Evolutionary conservation across 1,140 invertebrate species (phyloP).

Genomic region (Drosophila cardini): DNA sequence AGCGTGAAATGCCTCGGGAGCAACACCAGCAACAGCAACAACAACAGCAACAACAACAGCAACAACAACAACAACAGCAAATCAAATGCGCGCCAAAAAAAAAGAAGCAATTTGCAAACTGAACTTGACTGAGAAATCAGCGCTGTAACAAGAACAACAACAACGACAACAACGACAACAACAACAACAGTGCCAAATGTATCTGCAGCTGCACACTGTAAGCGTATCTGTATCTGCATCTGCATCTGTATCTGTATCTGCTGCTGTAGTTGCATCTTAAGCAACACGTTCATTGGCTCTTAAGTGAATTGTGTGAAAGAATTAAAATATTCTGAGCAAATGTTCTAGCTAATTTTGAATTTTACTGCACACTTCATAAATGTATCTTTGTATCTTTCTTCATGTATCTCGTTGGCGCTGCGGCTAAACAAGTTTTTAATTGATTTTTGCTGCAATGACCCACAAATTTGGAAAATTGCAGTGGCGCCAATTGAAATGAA

Average conservation of each 20-base stretch:
- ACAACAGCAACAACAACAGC: conserved; percentile 33
- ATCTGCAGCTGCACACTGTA: conserved; percentile 19
- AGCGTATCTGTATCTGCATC: conserved; percentile 4
- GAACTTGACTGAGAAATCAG: conserved; percentile 83
- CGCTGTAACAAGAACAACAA: conserved; percentile 38
- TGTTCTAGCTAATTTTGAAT: conserved; percentile 13
- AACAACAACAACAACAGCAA: conserved; percentile 50
- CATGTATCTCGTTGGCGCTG: conserved; percentile 22
- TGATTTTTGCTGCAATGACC: conserved; percentile 53
- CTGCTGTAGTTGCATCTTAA: conserved; percentile 17
- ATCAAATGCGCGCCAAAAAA: conserved; percentile 65
- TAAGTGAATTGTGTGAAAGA: conserved; percentile 48
- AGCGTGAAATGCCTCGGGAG: conserved; percentile 79
- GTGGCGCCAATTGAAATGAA: conserved; percentile 18
- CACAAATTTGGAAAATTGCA: conserved; percentile 44
- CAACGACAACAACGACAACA: conserved; percentile 28
- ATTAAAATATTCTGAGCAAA: conserved; percentile 19
- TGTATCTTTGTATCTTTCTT: conserved; percentile 13
- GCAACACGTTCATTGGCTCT: conserved; percentile 16
- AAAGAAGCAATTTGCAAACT: conserved; percentile 76
- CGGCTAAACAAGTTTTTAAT: conserved; percentile 59
- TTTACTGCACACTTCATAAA: conserved; percentile 30
- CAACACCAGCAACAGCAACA: conserved; percentile 46
- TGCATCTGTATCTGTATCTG: conserved; percentile 9
- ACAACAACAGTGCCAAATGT: background rate